Evolutionary conservation across 2,888 invertebrate genomes (phyloP).

Genomic region (Rhopalosiphum nymphaeae): DNA sequence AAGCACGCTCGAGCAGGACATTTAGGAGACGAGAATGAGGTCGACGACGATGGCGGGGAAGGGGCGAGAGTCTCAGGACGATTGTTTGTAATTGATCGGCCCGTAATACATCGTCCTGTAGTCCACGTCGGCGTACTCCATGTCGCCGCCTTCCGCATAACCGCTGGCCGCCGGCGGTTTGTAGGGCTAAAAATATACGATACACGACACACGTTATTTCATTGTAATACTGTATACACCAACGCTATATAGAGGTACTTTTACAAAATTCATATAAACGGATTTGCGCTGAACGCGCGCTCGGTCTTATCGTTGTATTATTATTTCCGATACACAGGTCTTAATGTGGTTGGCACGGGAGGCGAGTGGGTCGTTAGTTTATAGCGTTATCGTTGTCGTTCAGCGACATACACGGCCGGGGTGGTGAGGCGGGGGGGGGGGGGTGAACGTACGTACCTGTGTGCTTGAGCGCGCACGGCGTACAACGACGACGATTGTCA

Average conservation of each 20-base stretch:
- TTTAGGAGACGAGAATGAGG: neutral
- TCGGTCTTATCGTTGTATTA: too few relatives aligned
- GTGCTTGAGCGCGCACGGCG: neutral
- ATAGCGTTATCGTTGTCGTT: neutral
- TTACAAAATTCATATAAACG: neutral
- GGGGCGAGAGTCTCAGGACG: constrained; percentile 35
- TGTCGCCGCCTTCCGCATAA: constrained; percentile 82
- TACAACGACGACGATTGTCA: neutral
- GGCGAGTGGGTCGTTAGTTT: neutral
- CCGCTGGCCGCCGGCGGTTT: constrained; percentile 81
- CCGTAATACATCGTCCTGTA: constrained; percentile 84
- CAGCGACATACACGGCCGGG: neutral
- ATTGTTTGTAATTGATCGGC: constrained; percentile 88
- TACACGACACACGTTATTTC: constrained; percentile 67
- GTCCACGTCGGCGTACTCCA: constrained; percentile 92
- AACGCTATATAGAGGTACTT: neutral
- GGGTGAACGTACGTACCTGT: neutral
- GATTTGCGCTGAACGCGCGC: neutral
- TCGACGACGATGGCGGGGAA: neutral
- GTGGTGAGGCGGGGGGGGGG: neutral
- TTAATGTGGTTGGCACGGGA: neutral
- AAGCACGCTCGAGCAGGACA: neutral
- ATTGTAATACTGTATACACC: neutral
- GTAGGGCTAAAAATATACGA: constrained; percentile 58
- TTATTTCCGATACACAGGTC: neutral